Evolutionary conservation across 2,113 vertebrate species (phyloP), one percentile per base, ranked within the genome.

Genomic region (Bos indicus): DNA sequence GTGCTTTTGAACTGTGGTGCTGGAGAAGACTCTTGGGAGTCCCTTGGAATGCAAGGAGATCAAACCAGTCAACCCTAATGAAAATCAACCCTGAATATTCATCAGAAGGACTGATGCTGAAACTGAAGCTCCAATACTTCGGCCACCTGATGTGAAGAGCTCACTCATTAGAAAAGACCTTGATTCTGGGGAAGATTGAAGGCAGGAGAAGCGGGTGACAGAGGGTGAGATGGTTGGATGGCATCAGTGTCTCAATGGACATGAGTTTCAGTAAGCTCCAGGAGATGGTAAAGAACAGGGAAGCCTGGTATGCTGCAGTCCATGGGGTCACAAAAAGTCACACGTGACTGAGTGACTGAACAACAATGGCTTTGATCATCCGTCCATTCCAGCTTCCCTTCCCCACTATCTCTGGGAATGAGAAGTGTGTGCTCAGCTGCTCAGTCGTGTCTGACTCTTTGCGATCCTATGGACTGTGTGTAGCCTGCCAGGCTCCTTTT

Each of bases 391-490:
- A 62, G 16, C 15, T 36, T 62, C 54, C 74, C 23, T 59, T 91
- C 90, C 12, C 33, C 77, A n/a, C 60, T 60, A 3, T 57, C 23
- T 81, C 43, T 7, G 6, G 17, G 46, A 26, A 23, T 51, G 57
- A 62, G 64, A 71, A 71, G 67, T 71, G 10, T 36, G 64, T 40
- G n/a, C 19, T 23, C 19, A 71, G 67, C n/a, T 71, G 67, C 67
- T 71, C 10, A 36, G 19, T 23, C 10, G 0, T 17, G n/a, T 71
- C 67, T 71, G 67, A 71, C 5, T 71, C n/a, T 36, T 71, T 23
- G n/a, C 0, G 0, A 71, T 23, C 10, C 19, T 71, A 17, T 40
- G n/a, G n/a, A 40, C 67, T 71, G 0, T 71, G 40, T 71, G 0
- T 71, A 71, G 67, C 9, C 67, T 36, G 64, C n/a, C 64, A 71